Percentiles rank a stretch among this genome's conserved stretches.
These are phyloP conservation scores for Nesidiocoris tenuis DNA, from an alignment of 2,888 invertebrate genomes.

Conservation along the genomic window DNA sequence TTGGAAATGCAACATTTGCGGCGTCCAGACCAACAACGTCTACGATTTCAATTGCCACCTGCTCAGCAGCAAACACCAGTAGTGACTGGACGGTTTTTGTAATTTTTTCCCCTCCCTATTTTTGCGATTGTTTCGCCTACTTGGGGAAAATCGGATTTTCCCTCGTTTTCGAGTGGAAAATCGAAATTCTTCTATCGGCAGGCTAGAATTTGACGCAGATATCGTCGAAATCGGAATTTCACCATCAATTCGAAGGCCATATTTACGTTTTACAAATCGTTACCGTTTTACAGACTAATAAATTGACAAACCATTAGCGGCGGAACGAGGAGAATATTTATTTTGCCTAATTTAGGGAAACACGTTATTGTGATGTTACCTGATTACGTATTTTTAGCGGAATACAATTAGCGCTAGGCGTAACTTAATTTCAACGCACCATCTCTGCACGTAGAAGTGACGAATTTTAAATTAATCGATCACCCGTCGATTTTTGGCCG, in stretches of 20 bases:
- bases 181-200: too few relatives aligned
- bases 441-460: not conserved
- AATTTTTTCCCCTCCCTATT: not conserved
- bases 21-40: conserved; percentile 89
- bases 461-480: too few relatives aligned
- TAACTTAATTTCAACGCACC: not conserved
- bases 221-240: not conserved
- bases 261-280: not conserved
- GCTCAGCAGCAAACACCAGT: conserved; percentile 87
- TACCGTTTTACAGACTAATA: not conserved
- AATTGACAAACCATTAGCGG: not conserved
- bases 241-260: not conserved
- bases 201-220: too few relatives aligned
- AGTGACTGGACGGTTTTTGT: not conserved
- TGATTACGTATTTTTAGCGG: not conserved
- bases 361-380: not conserved
- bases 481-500: too few relatives aligned
- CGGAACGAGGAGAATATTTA: not conserved
- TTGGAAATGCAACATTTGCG: conserved; percentile 97
- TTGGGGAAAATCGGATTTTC: too few relatives aligned
- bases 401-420: not conserved
- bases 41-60: conserved; percentile 97
- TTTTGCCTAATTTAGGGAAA: not conserved
- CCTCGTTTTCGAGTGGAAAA: too few relatives aligned
- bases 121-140: too few relatives aligned